These are phyloP conservation scores for Poecile atricapillus DNA, from an alignment of 2,113 vertebrate genomes.

Conservation along the genomic window DNA sequence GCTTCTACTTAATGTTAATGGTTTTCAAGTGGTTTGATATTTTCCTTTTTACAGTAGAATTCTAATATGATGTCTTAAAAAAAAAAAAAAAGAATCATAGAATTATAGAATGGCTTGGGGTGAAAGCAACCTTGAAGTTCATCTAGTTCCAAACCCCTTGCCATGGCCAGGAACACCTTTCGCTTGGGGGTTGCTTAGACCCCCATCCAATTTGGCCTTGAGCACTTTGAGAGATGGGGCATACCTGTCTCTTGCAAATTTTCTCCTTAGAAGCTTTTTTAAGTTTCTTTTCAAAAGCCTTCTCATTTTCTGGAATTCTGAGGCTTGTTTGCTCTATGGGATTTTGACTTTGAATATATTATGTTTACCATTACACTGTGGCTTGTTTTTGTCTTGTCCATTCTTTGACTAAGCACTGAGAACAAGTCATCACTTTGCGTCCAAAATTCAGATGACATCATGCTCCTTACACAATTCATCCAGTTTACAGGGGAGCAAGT, in stretches of 20 bases:
- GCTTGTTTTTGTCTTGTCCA: neutral
- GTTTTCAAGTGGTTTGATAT: neutral
- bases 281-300: neutral
- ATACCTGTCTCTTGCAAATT: neutral
- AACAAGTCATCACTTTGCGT: neutral
- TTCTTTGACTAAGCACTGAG: neutral
- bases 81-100: neutral
- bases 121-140: neutral
- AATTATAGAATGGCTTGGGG: neutral
- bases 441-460: neutral
- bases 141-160: neutral
- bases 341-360: neutral
- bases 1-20: neutral
- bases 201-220: neutral
- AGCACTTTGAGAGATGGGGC: neutral
- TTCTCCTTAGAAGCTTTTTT: neutral
- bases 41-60: neutral
- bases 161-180: neutral
- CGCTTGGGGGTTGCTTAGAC: neutral
- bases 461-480: neutral
- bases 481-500: neutral
- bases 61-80: neutral
- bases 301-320: neutral
- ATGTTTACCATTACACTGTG: neutral
- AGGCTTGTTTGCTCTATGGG: neutral